Conservation (phyloP, 2,113 vertebrate genomes). For the Cepphus grylle region DNA sequence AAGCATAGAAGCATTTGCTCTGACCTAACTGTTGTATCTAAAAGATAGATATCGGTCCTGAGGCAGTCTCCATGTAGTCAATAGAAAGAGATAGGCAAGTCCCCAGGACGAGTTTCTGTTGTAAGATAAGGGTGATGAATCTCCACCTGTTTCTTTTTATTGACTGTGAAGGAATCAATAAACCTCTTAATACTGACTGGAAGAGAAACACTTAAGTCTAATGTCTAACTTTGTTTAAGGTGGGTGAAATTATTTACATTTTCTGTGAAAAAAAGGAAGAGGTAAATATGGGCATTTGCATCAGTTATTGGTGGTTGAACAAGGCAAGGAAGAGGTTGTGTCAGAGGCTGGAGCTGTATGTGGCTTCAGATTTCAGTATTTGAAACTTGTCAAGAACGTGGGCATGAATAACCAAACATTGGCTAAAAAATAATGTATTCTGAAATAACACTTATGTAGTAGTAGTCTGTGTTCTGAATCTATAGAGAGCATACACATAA, state of each 20-base stretch:
- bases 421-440: not conserved
- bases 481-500: not conserved
- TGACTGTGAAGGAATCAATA: not conserved
- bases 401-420: not conserved
- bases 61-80: not conserved
- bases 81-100: not conserved
- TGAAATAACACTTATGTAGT: not conserved
- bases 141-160: not conserved
- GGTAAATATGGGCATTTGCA: not conserved
- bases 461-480: not conserved
- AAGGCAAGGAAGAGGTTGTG: not conserved
- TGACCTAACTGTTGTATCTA: not conserved
- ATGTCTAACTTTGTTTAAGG: not conserved
- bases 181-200: not conserved
- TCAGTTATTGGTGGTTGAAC: not conserved
- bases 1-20: not conserved
- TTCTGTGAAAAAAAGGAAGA: not conserved
- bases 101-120: not conserved
- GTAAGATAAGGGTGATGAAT: not conserved
- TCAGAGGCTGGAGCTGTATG: not conserved
- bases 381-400: not conserved
- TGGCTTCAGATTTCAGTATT: not conserved
- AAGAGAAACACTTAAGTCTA: not conserved
- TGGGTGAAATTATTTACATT: not conserved
- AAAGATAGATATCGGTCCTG: not conserved